phyloP scores from a whole-genome alignment of 2,797 vertebrate genomes.

The Premnoplex brunnescens region DNA sequence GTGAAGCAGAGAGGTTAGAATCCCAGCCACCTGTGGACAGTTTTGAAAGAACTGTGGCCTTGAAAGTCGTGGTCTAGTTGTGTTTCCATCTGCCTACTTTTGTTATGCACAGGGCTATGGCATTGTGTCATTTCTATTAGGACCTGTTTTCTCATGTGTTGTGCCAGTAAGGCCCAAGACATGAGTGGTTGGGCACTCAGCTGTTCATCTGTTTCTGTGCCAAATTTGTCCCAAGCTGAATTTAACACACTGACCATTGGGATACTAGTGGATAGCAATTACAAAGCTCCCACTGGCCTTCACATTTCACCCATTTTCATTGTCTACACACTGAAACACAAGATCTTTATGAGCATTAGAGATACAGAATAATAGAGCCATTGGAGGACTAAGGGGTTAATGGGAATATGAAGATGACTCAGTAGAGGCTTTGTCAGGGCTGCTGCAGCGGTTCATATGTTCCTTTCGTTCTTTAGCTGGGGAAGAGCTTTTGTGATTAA shows the following conservation, averaged over 20 bases:
- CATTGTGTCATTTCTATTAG: not conserved
- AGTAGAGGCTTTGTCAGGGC: not conserved
- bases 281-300: not conserved
- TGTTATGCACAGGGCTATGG: not conserved
- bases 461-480: not conserved
- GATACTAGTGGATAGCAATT: not conserved
- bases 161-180: not conserved
- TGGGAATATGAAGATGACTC: not conserved
- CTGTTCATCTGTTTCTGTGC: not conserved
- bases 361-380: not conserved
- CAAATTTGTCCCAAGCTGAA: not conserved
- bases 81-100: not conserved
- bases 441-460: not conserved
- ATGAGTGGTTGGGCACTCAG: fast-evolving
- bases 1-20: not conserved
- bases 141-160: fast-evolving
- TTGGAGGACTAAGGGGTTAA: not conserved
- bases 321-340: not conserved
- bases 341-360: not conserved
- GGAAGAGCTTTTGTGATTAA: not conserved
- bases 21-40: fast-evolving
- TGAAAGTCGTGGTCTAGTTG: not conserved
- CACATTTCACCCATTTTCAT: not conserved
- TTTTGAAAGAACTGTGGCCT: not conserved
- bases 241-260: not conserved